Evolutionary conservation across 2,888 invertebrate genomes (phyloP), one percentile per base, ranked within the genome.

Genomic region (Clostera curtula): DNA sequence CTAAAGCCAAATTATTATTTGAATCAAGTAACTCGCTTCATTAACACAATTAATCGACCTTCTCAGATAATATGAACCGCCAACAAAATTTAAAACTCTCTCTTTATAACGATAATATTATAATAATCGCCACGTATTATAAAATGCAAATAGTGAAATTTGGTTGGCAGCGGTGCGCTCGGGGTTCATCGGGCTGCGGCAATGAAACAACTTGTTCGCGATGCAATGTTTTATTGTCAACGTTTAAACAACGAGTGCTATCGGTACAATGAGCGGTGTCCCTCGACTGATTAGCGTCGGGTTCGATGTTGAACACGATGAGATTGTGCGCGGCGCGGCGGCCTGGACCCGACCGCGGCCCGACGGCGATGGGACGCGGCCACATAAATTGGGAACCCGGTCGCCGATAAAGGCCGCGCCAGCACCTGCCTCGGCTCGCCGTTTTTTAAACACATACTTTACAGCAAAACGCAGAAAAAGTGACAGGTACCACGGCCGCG

Each of bases 381-480:
- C n/a, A n/a, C 56, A 73, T 72, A 72, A 72, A 72, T 72, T 66
- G 42, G 50, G 54, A 55, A 59, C 66, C 65, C 50, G 63, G 39
- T 55, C 56, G 61, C 63, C 61, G 67, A 68, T 64, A 70, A 70
- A 67, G 66, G 58, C 57, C 54, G 42, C 49, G 47, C 45, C 47
- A 54, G 65, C 72, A 71, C 71, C 72, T 71, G 72, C 69, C 63
- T 57, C 29, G 47, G 43, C 53, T 49, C 49, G 32, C 29, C 44
- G 50, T 56, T 64, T 62, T 68, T 68, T 62, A 56, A 55, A 65
- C 57, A 65, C 63, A 68, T 68, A 71, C 66, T 69, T 68, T 68
- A 70, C 60, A 53, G 52, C 55, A 51, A 62, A 68, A 65, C 57
- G 70, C 69, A 67, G 64, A 67, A 72, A 70, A 71, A 69, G 51